Evolutionary conservation across 2,888 invertebrate genomes (phyloP).

Genomic region (Pyrochroa serraticornis): DNA sequence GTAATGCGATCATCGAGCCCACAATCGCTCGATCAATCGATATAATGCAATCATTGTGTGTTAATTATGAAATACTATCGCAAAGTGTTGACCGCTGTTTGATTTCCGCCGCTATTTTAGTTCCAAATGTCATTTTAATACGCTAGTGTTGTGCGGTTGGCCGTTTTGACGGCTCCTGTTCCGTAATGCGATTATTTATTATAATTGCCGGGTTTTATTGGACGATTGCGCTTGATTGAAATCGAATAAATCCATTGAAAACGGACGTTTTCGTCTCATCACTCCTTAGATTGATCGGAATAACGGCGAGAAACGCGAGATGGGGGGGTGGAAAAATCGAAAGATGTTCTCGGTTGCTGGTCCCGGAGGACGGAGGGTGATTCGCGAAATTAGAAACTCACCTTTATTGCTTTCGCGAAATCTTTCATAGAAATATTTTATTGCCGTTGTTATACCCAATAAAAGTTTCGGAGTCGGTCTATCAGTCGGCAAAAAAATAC

Average conservation of each 20-base stretch:
- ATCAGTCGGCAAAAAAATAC: conserved; percentile 51
- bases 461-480: conserved; percentile 50
- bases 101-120: conserved; percentile 54
- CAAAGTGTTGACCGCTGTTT: conserved; percentile 55
- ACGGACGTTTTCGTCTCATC: neutral
- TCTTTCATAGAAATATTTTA: conserved; percentile 53
- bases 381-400: conserved; percentile 45
- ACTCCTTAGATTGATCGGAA: neutral
- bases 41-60: conserved; percentile 55
- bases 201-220: conserved; percentile 50
- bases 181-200: conserved; percentile 52
- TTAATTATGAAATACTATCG: conserved; percentile 56
- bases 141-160: conserved; percentile 48
- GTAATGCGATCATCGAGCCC: conserved; percentile 51
- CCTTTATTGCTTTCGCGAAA: conserved; percentile 46
- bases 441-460: conserved; percentile 50
- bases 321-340: no score
- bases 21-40: conserved; percentile 53
- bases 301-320: neutral
- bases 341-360: conserved; percentile 20
- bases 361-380: no score
- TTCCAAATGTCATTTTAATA: conserved; percentile 53
- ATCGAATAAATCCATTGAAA: conserved; percentile 42
- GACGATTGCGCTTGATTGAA: conserved; percentile 44
- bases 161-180: conserved; percentile 49